Evolutionary conservation across 2,113 vertebrate species (phyloP).

Genomic region (Delphinus delphis): DNA sequence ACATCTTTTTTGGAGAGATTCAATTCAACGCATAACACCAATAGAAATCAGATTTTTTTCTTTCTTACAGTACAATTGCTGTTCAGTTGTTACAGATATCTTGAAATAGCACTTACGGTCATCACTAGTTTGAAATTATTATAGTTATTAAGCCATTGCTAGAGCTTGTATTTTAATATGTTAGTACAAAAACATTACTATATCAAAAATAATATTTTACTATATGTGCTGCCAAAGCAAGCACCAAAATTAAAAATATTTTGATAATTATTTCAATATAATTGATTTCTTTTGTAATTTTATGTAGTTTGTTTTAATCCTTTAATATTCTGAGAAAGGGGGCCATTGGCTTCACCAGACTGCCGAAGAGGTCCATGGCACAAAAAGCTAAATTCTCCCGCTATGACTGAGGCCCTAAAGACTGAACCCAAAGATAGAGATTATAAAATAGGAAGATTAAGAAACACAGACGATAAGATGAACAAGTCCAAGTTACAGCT

Average conservation of each 20-base stretch:
- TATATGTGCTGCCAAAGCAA: not conserved
- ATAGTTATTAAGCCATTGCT: not conserved
- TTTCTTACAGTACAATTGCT: not conserved
- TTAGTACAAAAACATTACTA: not conserved
- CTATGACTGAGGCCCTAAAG: not conserved
- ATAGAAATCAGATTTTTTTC: not conserved
- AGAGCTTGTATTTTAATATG: not conserved
- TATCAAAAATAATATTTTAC: not conserved
- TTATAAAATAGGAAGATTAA: constrained; percentile 41
- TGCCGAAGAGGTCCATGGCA: not conserved
- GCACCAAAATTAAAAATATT: not conserved
- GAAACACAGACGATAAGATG: constrained; percentile 1
- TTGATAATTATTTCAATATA: not conserved
- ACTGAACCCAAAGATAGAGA: not conserved
- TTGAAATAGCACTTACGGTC: not conserved
- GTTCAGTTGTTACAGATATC: not conserved
- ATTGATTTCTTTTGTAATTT: constrained; percentile 5
- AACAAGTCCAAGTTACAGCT: not conserved
- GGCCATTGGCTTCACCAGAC: not conserved
- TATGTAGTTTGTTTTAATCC: constrained; percentile 9
- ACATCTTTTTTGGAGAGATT: not conserved
- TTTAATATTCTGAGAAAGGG: constrained; percentile 24
- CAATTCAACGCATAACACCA: not conserved
- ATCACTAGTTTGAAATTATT: constrained; percentile 29
- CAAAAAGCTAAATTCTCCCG: not conserved